A percentile compares a stretch with the other conserved stretches of the same genome.
Evolutionary conservation across 2,113 vertebrate species (phyloP).

Genomic region (Callionymus lyra): DNA sequence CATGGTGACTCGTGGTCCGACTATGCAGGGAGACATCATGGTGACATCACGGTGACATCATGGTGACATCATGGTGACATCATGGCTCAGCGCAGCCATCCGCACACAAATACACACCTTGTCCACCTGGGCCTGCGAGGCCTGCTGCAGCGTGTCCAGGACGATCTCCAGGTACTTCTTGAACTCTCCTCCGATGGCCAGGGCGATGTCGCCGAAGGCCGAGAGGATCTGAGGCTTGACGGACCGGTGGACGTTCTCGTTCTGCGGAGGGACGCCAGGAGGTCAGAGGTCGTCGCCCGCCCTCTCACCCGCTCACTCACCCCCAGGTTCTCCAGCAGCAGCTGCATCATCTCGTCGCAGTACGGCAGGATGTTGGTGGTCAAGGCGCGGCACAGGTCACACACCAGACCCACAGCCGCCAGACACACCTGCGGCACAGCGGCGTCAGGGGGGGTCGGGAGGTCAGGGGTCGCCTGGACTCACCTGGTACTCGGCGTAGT

Average conservation of each 20-base stretch:
- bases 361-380: slow-evolving; percentile 92
- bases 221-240: slow-evolving; percentile 98
- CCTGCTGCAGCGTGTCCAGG: slow-evolving; percentile 92
- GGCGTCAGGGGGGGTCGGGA: not conserved
- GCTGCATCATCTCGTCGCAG: slow-evolving; percentile 97
- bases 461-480: not conserved
- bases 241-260: slow-evolving; percentile 94
- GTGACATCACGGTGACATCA: no score
- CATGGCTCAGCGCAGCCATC: not conserved
- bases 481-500: slow-evolving; percentile 97
- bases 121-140: slow-evolving; percentile 93
- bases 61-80: slow-evolving; percentile 99
- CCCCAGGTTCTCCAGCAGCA: slow-evolving; percentile 93
- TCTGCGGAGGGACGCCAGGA: slow-evolving; percentile 61
- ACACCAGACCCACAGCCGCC: slow-evolving; percentile 90
- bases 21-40: slow-evolving; percentile 54
- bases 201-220: slow-evolving; percentile 90
- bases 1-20: slow-evolving; percentile 98
- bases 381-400: slow-evolving; percentile 88
- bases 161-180: slow-evolving; percentile 97
- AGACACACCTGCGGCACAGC: slow-evolving; percentile 80
- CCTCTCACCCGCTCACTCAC: no score
- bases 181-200: slow-evolving; percentile 95
- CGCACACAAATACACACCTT: no score
- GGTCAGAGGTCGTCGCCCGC: not conserved